Percentiles rank a stretch among this genome's conserved stretches.
These are phyloP conservation scores for Tolypeutes matacus DNA, from an alignment of 2,797 vertebrate genomes.

Conservation along the genomic window DNA sequence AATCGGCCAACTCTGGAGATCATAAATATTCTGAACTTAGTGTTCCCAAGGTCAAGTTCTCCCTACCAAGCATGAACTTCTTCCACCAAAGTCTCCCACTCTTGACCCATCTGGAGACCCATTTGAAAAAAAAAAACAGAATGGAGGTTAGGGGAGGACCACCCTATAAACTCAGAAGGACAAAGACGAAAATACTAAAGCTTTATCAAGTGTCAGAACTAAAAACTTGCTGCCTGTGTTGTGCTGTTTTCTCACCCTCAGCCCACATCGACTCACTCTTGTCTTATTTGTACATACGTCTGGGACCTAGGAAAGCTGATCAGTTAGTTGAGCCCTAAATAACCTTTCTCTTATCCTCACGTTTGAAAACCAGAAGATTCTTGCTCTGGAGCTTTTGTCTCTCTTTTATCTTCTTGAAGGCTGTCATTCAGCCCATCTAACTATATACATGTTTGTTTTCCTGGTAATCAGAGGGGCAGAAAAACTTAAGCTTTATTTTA, in stretches of 20 bases:
- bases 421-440: not conserved
- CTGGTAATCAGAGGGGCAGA: not conserved
- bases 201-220: not conserved
- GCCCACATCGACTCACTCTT: not conserved
- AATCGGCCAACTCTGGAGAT: not conserved
- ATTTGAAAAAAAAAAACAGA: not conserved
- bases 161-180: conserved; percentile 4
- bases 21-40: not conserved
- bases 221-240: not conserved
- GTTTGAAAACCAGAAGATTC: not conserved
- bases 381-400: not conserved
- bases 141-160: not conserved
- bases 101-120: conserved; percentile 29
- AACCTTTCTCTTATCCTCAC: conserved; percentile 2
- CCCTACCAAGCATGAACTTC: not conserved
- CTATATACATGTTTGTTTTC: conserved; percentile 29
- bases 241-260: not conserved
- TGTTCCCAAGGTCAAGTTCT: conserved; percentile 23
- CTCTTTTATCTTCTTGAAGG: not conserved
- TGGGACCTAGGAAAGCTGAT: not conserved
- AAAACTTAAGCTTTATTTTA: conserved; percentile 14
- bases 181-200: not conserved
- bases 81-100: not conserved
- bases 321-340: not conserved
- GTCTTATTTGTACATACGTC: conserved; percentile 21